phyloP scores from a whole-genome alignment of 1,140 invertebrate genomes.

The Danaus melanippus region DNA sequence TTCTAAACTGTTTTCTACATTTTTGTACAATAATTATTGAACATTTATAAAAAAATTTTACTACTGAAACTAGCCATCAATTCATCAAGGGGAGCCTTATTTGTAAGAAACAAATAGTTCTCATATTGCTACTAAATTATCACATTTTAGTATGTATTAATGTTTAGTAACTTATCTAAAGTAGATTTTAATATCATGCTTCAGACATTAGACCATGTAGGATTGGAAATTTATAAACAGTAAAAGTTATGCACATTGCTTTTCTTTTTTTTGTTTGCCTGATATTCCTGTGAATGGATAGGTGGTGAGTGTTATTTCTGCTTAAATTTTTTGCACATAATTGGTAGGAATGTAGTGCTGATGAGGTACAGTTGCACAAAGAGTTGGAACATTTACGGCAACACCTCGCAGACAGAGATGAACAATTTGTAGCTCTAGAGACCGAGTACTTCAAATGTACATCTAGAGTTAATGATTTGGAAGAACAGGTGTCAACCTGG shows the following conservation, averaged over 20 bases:
- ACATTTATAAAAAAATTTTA: conserved; percentile 9
- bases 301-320: conserved; percentile 17
- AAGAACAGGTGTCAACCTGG: conserved; percentile 89
- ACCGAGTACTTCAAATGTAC: conserved; percentile 87
- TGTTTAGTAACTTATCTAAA: conserved; percentile 1
- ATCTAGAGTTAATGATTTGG: conserved; percentile 83
- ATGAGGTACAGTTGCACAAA: conserved; percentile 81
- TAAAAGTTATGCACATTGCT: conserved; percentile 17
- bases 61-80: conserved; percentile 21
- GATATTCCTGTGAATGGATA: background rate
- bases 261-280: conserved; percentile 24
- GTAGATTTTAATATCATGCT: conserved; percentile 8
- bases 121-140: conserved; percentile 6
- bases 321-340: conserved; percentile 44
- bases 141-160: conserved; percentile 13
- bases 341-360: conserved; percentile 61
- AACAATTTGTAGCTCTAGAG: conserved; percentile 88
- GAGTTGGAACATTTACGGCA: conserved; percentile 91
- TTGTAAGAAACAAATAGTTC: conserved; percentile 19
- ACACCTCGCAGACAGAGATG: conserved; percentile 84
- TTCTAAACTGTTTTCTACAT: conserved; percentile 8
- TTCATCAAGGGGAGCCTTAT: conserved; percentile 22
- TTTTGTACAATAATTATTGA: conserved; percentile 12
- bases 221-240: conserved; percentile 6
- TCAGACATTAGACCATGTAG: conserved; percentile 9